Base-by-base conservation (phyloP, 2,113 vertebrate genomes). In the Sinocyclocheilus anophthalmus region DNA sequence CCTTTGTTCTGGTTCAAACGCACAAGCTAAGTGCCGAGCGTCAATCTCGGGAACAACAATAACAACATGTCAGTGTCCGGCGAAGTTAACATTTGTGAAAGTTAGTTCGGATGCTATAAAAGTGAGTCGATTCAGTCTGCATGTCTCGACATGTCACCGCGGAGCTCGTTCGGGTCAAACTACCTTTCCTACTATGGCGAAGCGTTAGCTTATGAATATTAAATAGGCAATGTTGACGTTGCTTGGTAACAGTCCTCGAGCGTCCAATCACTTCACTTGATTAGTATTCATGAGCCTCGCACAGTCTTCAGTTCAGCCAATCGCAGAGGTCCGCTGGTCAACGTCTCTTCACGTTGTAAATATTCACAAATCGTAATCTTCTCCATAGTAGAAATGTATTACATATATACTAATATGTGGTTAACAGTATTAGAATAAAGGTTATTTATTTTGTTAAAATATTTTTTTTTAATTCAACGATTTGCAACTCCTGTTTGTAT, bases 91-190 rank as follows among this genome's bases (percentile, higher is more conserved):
- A 50, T 30, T 50, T 69, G 14, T 26, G n/a, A 65, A 45, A 65
- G 78, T 81, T 81, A 16, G n/a, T 53, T 50, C 2, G 16, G 9
- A 13, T n/a, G 10, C 22, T 37, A 22, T 67, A 14, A 76, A 69
- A 57, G 26, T 26, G 63, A 59, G 57, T 26, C 70, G 30, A 14
- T 16, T 37, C 13, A 20, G 26, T 33, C 11, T 72, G 84, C 84
- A 81, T 73, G 84, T 77, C 84, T 81, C 65, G 73, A 86, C 84
- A 86, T 81, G 84, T 53, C 61, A 61, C 16, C 70, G 6, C 70
- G 1, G 24, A 65, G 83, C 77, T 84, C 83, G 77, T 20, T 45
- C 57, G 65, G 83, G 72, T 76, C 83, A 84, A 80, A 16, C 11
- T 42, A 14, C 6, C 77, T 9, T 10, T 30, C 13, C 59, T 81